Base-by-base conservation (phyloP, 2,888 invertebrate genomes). In the Lissonota sp. region DNA sequence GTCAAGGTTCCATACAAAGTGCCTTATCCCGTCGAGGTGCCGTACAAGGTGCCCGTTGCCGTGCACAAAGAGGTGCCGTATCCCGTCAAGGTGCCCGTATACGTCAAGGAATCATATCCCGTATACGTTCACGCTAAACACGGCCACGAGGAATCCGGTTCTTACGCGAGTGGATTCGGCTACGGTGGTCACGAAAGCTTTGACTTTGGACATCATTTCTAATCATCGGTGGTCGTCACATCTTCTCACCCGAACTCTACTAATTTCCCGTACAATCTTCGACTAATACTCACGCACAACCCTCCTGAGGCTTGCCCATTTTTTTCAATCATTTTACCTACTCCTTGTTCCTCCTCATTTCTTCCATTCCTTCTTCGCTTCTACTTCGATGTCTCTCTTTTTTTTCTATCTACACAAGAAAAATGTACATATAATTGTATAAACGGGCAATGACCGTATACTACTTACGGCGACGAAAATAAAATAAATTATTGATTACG, bases 1-100 rank as follows among this genome's bases (percentile, higher is more conserved):
- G 83, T 83, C 67, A 89, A 88, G 71, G 90, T 91, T 37, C 90
- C 87, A 5, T 86, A 86, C 67, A 86, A 87, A 64, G 87, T 88
- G 2, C 88, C 87, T 2, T 87, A 87, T 14, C 89, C 90, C 40
- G 86, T 88, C 7, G 44, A 82, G 78, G 89, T 91, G 16, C 91
- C 87, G 40, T 87, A 87, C 51, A 88, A 89, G 83, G 87, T 91
- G 0, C 90, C 86, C 6, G 63, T 69, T 3, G 51, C 82, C 2
- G 86, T 88, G 6, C 87, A 87, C 80, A 88, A 88, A 67, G 84
- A 83, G 6, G 84, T 88, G 0, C 89, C 90, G 0, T 88, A 87
- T 73, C 90, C 90, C 5, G 89, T 90, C 51, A 87, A 87, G 70
- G 84, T 84, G 7, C 84, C 84, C 1, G 57, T 79, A n/a, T 55